Evolutionary conservation across 1,140 invertebrate species (phyloP), one percentile per base, ranked within the genome.

Genomic region (Solen grandis): DNA sequence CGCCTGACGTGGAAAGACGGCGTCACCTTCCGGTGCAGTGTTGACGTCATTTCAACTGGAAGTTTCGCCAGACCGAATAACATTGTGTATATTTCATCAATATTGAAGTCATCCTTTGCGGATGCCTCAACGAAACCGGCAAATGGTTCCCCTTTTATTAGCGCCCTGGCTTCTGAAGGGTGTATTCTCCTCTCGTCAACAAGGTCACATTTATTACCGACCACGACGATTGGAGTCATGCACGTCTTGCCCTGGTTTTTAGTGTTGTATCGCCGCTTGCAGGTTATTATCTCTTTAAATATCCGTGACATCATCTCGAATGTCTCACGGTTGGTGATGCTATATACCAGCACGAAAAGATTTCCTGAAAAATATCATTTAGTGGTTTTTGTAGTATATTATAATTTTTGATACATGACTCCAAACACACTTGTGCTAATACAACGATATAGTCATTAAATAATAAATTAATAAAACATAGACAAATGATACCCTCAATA

Each of bases 1-100:
- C 84, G 78, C 22, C 86, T 82, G 0, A 87, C 83, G 60, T 91
- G n/a, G n/a, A n/a, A 92, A 4, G 82, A 84, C 16, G 91, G 88
- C 57, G 88, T 85, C 8, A 92, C 88, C 75, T 88, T 89, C 66
- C 92, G 95, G 89, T 97, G 96, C 87, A 96, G 95, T 87, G 96
- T 96, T 0, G 96, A 96, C n/a, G 96, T 96, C 96, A 97, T 97
- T 93, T 97, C 96, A 85, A 95, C 90, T 1, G 96, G 96, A 66
- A 97, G 91, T 87, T 96, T 95, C 10, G 96, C 96, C 13, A 96
- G 94, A 52, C 95, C 93, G 90, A 97, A 97, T 4, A 97, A 93
- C 81, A 96, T 95, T 88, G 96, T 95, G 90, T 97, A 97, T 3
- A 96, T 93, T 84, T 97, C 96, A 84, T 96, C 96, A 69, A 97